Conservation (phyloP, 2,113 vertebrate genomes). For the Emydura subglobosa region DNA sequence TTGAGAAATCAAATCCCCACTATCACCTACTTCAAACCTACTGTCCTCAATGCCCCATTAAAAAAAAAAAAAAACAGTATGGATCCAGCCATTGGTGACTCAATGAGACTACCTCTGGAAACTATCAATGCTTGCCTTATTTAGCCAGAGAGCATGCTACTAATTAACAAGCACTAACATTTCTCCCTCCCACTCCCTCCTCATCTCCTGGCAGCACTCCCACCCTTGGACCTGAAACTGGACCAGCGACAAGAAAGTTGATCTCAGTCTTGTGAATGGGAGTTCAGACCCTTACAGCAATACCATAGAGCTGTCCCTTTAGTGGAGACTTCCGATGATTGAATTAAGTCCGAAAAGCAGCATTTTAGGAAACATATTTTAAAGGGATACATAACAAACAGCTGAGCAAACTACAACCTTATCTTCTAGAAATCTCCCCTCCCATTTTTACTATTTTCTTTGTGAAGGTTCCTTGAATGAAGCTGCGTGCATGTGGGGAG, state of each 20-base stretch:
- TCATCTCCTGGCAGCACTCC: not conserved
- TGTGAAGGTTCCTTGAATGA: not conserved
- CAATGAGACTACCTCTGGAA: not conserved
- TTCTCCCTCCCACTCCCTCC: not conserved
- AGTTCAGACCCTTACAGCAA: not conserved
- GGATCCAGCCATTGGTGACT: not conserved
- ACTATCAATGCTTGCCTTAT: not conserved
- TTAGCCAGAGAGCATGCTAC: not conserved
- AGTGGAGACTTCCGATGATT: not conserved
- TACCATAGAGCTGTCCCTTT: not conserved
- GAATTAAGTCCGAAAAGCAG: not conserved
- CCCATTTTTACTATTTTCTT: not conserved
- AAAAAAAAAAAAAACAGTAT: not conserved
- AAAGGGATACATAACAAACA: not conserved
- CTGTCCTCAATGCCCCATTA: not conserved
- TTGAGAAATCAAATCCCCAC: not conserved
- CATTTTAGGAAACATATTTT: not conserved
- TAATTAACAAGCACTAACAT: not conserved
- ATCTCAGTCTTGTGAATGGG: not conserved
- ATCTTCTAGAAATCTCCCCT: not conserved
- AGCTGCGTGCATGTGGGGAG: not conserved
- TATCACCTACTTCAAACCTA: not conserved
- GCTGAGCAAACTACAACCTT: not conserved
- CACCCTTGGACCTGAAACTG: not conserved
- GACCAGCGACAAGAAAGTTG: not conserved